Evolutionary conservation across 2,888 invertebrate species (phyloP), one percentile per base, ranked within the genome.

Genomic region (Cephus runcator): DNA sequence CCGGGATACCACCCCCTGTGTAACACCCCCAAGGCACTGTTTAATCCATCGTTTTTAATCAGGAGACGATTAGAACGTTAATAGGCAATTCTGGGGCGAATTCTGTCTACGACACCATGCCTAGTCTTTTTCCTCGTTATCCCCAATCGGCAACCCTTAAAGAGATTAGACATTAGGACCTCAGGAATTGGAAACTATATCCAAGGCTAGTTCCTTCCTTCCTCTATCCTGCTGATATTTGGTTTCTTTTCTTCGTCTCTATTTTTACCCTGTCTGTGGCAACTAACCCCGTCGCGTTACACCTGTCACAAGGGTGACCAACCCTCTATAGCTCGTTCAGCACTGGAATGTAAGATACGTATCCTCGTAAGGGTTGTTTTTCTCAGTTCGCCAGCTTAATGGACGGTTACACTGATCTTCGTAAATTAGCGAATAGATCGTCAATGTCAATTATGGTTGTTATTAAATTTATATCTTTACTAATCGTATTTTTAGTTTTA

Each of bases 1-100:
- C 86, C 83, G 15, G 40, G 15, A 40, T 40, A 15, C 2, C 15
- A 40, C 15, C 80, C 83, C 75, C 84, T 86, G 80, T 79, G 84
- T 79, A 86, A 87, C 80, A 86, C 87, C 88, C 87, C 81, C 82
- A 83, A 87, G 87, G 84, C 81, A 81, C 82, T 40, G 82, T 84
- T 85, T 85, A 85, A 87, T 85, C 84, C 81, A 79, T 83, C 83
- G 85, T 87, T 89, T 90, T 89, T 88, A 87, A 89, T 87, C 87
- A 83, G 76, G 76, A 80, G 81, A 80, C 86, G 85, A 86, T 85
- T 85, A 85, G 34, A 81, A 77, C 79, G 79, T 80, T 87, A 86
- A 88, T 86, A 83, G 85, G 80, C 85, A 86, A 88, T 86, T 82
- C 76, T 77, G 75, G 79, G 40, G 40, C 15, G 40, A 40, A 40